Evolutionary conservation across 2,113 vertebrate species (phyloP), one percentile per base, ranked within the genome.

Genomic region (Limnothrissa miodon): DNA sequence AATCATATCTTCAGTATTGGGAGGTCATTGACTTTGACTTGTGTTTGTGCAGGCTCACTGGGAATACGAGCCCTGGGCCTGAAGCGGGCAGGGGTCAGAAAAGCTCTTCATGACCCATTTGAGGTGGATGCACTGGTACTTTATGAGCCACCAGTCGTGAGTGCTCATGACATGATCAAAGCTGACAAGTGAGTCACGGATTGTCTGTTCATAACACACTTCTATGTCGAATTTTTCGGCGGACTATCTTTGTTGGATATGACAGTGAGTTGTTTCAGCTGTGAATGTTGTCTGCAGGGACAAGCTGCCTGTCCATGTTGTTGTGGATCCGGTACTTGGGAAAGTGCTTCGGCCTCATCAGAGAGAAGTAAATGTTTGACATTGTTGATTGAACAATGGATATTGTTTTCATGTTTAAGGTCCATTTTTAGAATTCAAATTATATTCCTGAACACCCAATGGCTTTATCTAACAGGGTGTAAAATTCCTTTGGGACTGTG

Each of bases 401-500:
- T 6, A n/a, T 8, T 21, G n/a, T 83, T 51, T 42, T 78, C 46
- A 36, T 36, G 21, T 84, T 9, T 25, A 21, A 4, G 8, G 21
- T 51, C 15, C 19, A 2, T 25, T 36, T 70, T 21, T 48, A 5
- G 13, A 29, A 74, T 21, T 4, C 25, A 33, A 5, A 1, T 74
- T 81, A 23, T 51, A 13, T 51, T 81, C 5, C 83, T 62, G 82
- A 0, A 15, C 17, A 39, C 42, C n/a, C 25, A 80, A 25, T 6
- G 80, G 29, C 80, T 45, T 39, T 82, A 74, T 82, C 13, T 70
- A 78, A 15, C 25, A 99, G 97, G 98, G 98, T 53, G 98, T 99
- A 85, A 97, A 96, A 89, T 99, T 99, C 91, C 94, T 99, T 39
- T 99, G 98, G 98, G 97, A 99, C 33, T 99, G 98, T 82, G 98